These are phyloP conservation scores for Seira sanloemensis DNA, from an alignment of 2,888 invertebrate species.

Conservation along the genomic window DNA sequence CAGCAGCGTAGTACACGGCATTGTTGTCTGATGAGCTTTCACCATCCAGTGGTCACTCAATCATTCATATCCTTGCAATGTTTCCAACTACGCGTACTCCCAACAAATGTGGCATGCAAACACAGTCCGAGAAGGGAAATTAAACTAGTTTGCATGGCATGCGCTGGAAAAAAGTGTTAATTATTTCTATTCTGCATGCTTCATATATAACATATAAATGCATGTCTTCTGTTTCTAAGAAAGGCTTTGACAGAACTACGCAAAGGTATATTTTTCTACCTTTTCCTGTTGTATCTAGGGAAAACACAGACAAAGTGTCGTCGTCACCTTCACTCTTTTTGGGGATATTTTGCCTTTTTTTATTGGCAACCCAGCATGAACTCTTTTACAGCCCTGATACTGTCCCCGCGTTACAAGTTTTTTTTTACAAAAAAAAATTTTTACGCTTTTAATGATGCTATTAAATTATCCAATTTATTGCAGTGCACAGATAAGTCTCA, in stretches of 20 bases:
- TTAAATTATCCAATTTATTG: too few species aligned
- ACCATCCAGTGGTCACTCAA: neutral
- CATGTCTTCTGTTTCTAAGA: neutral
- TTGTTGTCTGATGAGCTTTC: conserved; percentile 4
- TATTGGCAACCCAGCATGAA: too few species aligned
- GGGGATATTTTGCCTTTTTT: neutral
- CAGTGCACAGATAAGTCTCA: too few species aligned
- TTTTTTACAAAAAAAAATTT: too few species aligned
- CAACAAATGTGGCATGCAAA: neutral
- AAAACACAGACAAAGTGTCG: conserved; percentile 43
- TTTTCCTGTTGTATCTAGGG: conserved; percentile 15
- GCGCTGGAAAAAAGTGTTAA: conserved; percentile 57
- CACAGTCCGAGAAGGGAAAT: neutral
- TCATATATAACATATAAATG: neutral
- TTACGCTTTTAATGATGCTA: too few species aligned
- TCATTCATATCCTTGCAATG: neutral
- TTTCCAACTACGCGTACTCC: neutral
- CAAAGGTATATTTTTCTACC: neutral
- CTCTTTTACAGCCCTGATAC: too few species aligned
- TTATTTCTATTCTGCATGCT: conserved; percentile 34
- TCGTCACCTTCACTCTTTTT: neutral
- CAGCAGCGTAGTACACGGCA: too few species aligned
- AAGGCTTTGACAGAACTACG: neutral
- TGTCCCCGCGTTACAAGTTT: too few species aligned
- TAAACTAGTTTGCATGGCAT: conserved; percentile 16